Base-by-base conservation (phyloP, 2,888 invertebrate species). In the Polymixis lichenea region DNA sequence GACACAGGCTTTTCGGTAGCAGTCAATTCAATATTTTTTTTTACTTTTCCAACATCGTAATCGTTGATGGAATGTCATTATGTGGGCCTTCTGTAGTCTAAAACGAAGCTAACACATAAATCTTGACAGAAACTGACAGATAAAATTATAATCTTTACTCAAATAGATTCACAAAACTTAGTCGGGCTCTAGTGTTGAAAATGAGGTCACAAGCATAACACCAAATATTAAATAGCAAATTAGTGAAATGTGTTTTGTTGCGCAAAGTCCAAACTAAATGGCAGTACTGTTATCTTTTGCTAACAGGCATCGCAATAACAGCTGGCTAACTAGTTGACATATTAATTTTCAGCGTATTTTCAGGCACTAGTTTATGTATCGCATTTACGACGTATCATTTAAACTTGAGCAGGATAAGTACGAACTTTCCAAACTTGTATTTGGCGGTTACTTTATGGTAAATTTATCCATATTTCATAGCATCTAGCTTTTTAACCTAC, bases 241-340 rank as follows among this genome's bases (percentile, higher is more conserved):
- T 25, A 25, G 22, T 25, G 22, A 73, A 72, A 22, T 73, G 3
- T 25, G 1, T 11, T 38, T 49, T 53, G 9, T 13, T 58, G 1
- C 19, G 19, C 15, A 25, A 22, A 22, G 2, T 60, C 43, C 60
- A 22, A 28, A 60, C 4, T 19, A 60, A 51, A 60, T 74, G 38
- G 6, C 17, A n/a, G 13, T 22, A 22, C 51, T 51, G 22, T 60
- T 74, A 51, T 74, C 73, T 74, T 25, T 9, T n/a, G 17, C 11
- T 13, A 28, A 9, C 74, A 74, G 51, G 74, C 51, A 46, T 7
- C 17, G 22, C n/a, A 49, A 15, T 71, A 9, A 65, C 17, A 3
- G 3, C 32, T 19, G 6, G 38, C 15, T 38, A 71, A 38, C 19
- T 65, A 49, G 19, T 9, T 68, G 68, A 51, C 25, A 68, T 51